Evolutionary conservation across 2,797 vertebrate genomes (phyloP).

Genomic region (Lepilemur septentrionalis): DNA sequence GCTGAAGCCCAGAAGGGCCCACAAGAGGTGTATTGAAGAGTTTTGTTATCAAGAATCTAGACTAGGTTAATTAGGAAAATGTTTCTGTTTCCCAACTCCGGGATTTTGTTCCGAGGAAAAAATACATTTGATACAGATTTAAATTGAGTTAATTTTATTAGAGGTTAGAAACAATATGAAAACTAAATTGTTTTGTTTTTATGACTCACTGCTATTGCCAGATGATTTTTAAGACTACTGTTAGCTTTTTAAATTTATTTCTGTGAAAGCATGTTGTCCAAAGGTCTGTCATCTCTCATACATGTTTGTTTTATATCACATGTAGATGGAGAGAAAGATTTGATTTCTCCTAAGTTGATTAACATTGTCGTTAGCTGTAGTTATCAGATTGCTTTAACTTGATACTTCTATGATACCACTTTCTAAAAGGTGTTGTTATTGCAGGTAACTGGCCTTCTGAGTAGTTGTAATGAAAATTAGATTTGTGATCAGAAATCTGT

Average conservation of each 20-base stretch:
- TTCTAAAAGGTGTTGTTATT: background rate
- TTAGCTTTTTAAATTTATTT: background rate
- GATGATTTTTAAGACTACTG: background rate
- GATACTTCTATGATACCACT: background rate
- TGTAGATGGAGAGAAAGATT: background rate
- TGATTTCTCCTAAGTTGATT: background rate
- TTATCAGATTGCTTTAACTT: background rate
- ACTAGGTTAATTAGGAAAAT: background rate
- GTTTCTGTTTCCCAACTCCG: background rate
- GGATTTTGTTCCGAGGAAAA: background rate
- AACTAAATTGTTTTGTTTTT: background rate
- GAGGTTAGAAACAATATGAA: background rate
- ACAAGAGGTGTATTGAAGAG: background rate
- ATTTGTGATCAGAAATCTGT: background rate
- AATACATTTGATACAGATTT: conserved; percentile 29
- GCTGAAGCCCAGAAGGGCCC: background rate
- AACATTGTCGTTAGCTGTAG: background rate
- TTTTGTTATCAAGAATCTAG: background rate
- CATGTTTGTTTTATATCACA: background rate
- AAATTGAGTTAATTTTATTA: conserved; percentile 4
- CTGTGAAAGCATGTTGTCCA: background rate
- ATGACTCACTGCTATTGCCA: background rate
- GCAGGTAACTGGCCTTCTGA: background rate
- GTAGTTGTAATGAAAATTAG: background rate
- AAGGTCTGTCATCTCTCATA: background rate